Conservation (phyloP, 2,888 invertebrate genomes). For the Drosophila mimica region DNA sequence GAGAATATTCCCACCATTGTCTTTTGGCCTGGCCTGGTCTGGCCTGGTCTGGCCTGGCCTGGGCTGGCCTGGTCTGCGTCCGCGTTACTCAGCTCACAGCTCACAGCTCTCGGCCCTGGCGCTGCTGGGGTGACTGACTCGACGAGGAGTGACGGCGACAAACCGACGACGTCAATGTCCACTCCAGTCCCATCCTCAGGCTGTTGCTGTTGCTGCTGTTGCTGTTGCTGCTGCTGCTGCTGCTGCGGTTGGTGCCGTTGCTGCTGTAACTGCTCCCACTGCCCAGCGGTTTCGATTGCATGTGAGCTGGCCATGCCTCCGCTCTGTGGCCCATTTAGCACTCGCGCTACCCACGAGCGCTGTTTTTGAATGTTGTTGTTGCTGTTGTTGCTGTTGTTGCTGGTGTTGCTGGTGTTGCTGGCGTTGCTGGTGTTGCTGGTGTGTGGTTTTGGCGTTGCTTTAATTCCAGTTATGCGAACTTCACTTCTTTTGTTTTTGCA, state of each 20-base stretch:
- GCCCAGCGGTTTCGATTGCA: constrained; percentile 71
- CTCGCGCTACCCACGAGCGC: constrained; percentile 74
- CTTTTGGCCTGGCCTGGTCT: constrained; percentile 42
- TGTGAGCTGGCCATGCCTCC: constrained; percentile 52
- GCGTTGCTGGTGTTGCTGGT: constrained; percentile 45
- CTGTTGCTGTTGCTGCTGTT: constrained; percentile 24
- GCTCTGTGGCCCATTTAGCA: constrained; percentile 71
- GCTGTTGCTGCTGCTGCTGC: constrained; percentile 15
- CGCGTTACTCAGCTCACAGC: constrained; percentile 10
- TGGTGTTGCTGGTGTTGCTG: constrained; percentile 30
- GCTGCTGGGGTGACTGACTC: constrained; percentile 57
- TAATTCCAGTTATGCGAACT: constrained; percentile 79
- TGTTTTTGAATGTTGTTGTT: constrained; percentile 52
- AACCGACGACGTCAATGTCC: constrained; percentile 64
- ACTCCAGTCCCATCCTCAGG: constrained; percentile 54
- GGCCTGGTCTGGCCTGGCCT: constrained; percentile 9
- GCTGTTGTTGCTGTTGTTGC: constrained; percentile 39
- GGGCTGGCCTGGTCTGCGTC: constrained; percentile 12
- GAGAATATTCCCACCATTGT: constrained; percentile 86
- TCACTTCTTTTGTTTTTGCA: constrained; percentile 71
- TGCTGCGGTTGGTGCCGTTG: constrained; percentile 11
- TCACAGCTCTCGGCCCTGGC: constrained; percentile 29
- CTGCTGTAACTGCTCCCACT: constrained; percentile 40
- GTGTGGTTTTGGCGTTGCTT: constrained; percentile 69
- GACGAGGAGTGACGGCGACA: constrained; percentile 58